Percentiles rank a stretch among this genome's conserved stretches.
Conservation (phyloP, 2,113 vertebrate species). For the Cinclus cinclus region DNA sequence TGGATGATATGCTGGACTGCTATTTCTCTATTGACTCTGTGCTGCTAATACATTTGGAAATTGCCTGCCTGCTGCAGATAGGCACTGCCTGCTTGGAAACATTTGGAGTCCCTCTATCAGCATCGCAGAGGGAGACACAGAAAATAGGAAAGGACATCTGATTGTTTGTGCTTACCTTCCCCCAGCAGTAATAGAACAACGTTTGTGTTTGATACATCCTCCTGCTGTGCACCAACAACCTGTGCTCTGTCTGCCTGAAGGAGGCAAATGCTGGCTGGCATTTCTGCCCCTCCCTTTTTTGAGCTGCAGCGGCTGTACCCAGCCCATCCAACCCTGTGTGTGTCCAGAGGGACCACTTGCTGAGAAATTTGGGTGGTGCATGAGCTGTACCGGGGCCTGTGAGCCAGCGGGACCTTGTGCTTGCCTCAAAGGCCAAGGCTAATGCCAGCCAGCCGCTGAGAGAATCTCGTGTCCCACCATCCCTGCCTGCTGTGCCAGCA, state of each 20-base stretch:
- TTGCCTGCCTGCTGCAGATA: constrained; percentile 61
- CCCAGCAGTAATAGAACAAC: neutral
- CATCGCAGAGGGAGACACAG: constrained; percentile 27
- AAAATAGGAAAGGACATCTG: constrained; percentile 37
- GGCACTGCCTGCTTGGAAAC: constrained; percentile 41
- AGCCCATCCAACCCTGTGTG: neutral
- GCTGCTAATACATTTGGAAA: constrained; percentile 51
- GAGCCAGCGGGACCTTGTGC: rapidly evolving
- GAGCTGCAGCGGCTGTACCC: neutral
- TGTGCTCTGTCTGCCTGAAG: neutral
- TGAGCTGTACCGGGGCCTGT: neutral
- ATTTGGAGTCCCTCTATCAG: constrained; percentile 44
- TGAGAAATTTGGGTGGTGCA: neutral
- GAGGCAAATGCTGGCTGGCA: neutral
- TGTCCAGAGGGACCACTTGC: neutral
- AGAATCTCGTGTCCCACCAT: rapidly evolving
- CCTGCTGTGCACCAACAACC: neutral
- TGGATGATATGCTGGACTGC: constrained; percentile 57
- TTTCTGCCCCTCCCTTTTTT: neutral
- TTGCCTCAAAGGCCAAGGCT: neutral
- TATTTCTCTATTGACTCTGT: constrained; percentile 58
- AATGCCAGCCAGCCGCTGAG: rapidly evolving
- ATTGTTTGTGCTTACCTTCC: constrained; percentile 45
- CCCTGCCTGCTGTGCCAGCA: neutral
- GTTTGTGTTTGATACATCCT: neutral